Evolutionary conservation across 35 echinoderm and acorn worm species (phyloP).

Genomic region (Apostichopus japonicus): DNA sequence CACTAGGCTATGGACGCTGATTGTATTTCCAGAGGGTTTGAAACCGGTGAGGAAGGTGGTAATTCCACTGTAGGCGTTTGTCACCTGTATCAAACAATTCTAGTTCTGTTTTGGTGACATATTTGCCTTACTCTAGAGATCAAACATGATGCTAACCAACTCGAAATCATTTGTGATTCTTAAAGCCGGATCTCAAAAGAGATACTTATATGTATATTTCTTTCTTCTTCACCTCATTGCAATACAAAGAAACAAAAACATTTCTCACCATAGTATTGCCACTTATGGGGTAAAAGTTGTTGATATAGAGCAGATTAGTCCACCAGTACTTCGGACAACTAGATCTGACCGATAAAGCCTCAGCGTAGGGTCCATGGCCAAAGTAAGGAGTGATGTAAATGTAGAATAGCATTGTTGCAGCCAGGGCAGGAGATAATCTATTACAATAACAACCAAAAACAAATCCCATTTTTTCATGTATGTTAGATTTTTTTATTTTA

Average conservation of each 20-base stretch:
- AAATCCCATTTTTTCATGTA: not conserved
- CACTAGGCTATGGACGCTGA: too few species aligned
- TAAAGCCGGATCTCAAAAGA: too few species aligned
- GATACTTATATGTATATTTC: not conserved
- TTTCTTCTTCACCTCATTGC: not conserved
- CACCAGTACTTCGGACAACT: constrained; percentile 59
- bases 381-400: constrained; percentile 42
- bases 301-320: constrained; percentile 59
- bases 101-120: too few species aligned
- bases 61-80: too few species aligned
- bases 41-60: too few species aligned
- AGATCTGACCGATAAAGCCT: not conserved
- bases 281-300: constrained; percentile 53
- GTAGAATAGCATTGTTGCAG: constrained; percentile 43
- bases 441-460: not conserved
- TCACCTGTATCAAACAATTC: too few species aligned
- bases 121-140: too few species aligned
- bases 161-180: not conserved
- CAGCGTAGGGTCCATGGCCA: constrained; percentile 33
- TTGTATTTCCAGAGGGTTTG: too few species aligned
- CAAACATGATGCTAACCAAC: too few species aligned
- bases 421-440: constrained; percentile 39
- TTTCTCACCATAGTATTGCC: not conserved
- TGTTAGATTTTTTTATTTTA: not conserved
- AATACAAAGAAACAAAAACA: not conserved